These are phyloP conservation scores for Corythornis vintsioides DNA, from an alignment of 2,113 vertebrate genomes.

Conservation along the genomic window DNA sequence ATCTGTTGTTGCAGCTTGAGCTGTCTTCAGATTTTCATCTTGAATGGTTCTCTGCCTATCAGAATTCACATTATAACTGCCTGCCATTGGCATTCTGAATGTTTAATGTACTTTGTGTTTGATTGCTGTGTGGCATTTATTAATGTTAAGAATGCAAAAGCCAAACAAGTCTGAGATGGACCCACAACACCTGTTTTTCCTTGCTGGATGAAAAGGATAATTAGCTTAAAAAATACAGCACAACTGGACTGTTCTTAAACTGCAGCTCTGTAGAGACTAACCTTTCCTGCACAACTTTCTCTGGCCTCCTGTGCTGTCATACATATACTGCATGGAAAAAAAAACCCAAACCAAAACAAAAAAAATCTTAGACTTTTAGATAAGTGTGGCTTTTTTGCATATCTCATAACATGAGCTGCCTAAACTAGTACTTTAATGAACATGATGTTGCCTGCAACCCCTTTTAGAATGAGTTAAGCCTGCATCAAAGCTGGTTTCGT, in stretches of 20 bases:
- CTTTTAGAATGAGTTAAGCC: constrained; percentile 31
- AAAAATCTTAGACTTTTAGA: background rate
- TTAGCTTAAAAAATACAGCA: background rate
- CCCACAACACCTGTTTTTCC: constrained; percentile 20
- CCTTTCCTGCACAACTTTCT: constrained; percentile 4
- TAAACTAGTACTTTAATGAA: constrained; percentile 34
- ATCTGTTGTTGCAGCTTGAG: constrained; percentile 58
- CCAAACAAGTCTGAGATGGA: constrained; percentile 33
- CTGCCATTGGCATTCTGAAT: constrained; percentile 56
- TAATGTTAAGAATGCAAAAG: constrained; percentile 52
- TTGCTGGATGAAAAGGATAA: constrained; percentile 34
- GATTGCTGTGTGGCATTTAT: constrained; percentile 25
- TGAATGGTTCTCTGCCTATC: constrained; percentile 58
- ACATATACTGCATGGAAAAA: constrained; percentile 16
- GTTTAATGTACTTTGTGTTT: constrained; percentile 52
- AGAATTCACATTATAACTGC: constrained; percentile 51
- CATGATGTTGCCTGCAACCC: background rate
- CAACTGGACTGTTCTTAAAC: constrained; percentile 19
- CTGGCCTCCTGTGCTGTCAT: constrained; percentile 9
- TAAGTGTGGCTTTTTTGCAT: constrained; percentile 36
- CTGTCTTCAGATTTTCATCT: constrained; percentile 52
- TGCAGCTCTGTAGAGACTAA: constrained; percentile 32
- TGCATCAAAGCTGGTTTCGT: constrained; percentile 45
- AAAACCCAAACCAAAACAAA: background rate
- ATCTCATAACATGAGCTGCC: constrained; percentile 30